Base-by-base conservation (phyloP, 2,797 vertebrate species). In the Arnoldichthys spilopterus region DNA sequence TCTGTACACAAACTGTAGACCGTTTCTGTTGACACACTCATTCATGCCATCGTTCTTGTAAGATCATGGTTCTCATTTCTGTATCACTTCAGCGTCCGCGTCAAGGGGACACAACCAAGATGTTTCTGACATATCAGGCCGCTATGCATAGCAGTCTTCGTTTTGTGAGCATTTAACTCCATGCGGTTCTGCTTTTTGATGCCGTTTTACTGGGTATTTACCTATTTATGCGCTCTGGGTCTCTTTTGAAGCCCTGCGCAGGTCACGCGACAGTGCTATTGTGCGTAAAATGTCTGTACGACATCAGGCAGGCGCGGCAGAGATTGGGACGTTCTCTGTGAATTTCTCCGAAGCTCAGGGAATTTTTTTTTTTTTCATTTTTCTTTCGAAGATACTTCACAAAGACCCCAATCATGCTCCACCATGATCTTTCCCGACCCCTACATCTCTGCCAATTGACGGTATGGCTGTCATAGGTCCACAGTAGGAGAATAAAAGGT, bases 271-370 rank as follows among this genome's bases (percentile, higher is more conserved):
- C 28, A 37, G 77, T 37, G 72, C 70, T 30, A 59, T 67, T 79
- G 16, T 32, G 59, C 7, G 24, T 26, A 11, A 34, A 4, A 51
- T 51, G 32, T 0, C 51, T 12, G 11, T 2, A n/a, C n/a, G 49
- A 2, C 58, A 12, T 45, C 34, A 4, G 15, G n/a, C 40, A 32
- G n/a, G 30, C n/a, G 11, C 51, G 61, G 56, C 62, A 61, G 64
- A 74, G 72, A 54, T 63, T 20, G 34, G 22, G 53, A 40, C 20
- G 6, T 49, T 20, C 62, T 26, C 62, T 28, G 77, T 74, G 78
- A 63, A 40, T 49, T 59, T 73, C 77, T 79, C 37, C 34, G 51
- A 71, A 93, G 92, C 95, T 97, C 96, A 96, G 95, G 73, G 72
- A 79, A n/a, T 91, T 92, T 93, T 70, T 77, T 72, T 80, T 88